These are phyloP conservation scores for Drosophila pruinosa DNA, from an alignment of 1,140 invertebrate species.

Conservation along the genomic window DNA sequence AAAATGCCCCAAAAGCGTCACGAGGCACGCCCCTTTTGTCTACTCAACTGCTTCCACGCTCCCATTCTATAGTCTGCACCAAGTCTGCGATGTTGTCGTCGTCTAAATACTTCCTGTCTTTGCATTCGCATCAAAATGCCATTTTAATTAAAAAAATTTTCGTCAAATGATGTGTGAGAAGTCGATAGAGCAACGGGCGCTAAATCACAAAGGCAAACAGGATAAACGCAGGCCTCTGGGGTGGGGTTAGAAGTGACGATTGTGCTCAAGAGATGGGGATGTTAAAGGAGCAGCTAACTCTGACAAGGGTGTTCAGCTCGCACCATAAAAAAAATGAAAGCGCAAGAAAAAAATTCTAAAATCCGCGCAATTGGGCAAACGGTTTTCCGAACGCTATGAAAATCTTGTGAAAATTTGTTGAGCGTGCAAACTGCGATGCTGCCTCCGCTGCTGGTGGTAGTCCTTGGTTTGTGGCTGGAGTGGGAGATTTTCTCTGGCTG, in stretches of 20 bases:
- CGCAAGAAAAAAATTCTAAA: constrained; percentile 44
- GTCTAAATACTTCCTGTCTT: constrained; percentile 7
- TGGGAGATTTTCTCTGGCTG: neutral
- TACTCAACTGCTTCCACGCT: neutral
- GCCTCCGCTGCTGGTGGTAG: constrained; percentile 24
- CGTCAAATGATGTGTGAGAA: constrained; percentile 78
- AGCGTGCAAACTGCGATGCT: constrained; percentile 63
- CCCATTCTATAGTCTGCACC: neutral
- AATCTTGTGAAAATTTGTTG: constrained; percentile 81
- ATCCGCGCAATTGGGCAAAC: constrained; percentile 46
- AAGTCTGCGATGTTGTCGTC: neutral
- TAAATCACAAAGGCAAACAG: constrained; percentile 77
- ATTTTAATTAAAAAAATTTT: constrained; percentile 68
- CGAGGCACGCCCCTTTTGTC: constrained; percentile 60
- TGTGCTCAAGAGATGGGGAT: neutral
- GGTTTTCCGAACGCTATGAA: constrained; percentile 50
- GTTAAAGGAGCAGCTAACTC: neutral
- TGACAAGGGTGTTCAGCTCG: constrained; percentile 49
- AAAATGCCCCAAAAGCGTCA: constrained; percentile 63
- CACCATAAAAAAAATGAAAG: neutral
- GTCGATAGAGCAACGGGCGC: constrained; percentile 65
- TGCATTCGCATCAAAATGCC: constrained; percentile 61
- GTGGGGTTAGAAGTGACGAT: neutral
- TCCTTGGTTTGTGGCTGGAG: neutral
- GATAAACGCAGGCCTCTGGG: constrained; percentile 13